Conservation (phyloP, 2,888 invertebrate genomes). For the Hyalella azteca region DNA sequence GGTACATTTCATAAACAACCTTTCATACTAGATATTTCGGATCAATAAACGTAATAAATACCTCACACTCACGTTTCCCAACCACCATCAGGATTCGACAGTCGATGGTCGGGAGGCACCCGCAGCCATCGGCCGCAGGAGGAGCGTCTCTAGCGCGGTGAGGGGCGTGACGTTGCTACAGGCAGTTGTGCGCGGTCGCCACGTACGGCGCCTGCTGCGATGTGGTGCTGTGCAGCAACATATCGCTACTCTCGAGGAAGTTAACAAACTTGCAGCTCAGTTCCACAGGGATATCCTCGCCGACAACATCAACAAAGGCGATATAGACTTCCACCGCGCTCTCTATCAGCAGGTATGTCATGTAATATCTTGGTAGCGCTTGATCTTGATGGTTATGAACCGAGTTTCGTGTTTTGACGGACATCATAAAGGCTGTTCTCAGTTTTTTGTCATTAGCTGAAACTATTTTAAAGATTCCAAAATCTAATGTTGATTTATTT, state of each 20-base stretch:
- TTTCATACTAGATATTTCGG: too few species aligned
- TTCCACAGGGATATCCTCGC: conserved; percentile 54
- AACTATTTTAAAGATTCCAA: too few species aligned
- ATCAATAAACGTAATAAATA: too few species aligned
- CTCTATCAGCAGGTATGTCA: conserved; percentile 55
- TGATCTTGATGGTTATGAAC: too few species aligned
- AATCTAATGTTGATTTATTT: too few species aligned
- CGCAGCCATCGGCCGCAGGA: not conserved
- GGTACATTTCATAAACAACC: too few species aligned
- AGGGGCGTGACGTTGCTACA: conserved; percentile 31
- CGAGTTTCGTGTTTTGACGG: too few species aligned
- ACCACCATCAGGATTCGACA: not conserved
- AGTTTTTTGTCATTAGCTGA: too few species aligned
- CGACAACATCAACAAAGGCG: conserved; percentile 55
- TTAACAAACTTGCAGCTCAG: conserved; percentile 53
- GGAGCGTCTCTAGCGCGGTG: not conserved
- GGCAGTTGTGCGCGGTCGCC: conserved; percentile 25
- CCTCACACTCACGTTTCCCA: not conserved
- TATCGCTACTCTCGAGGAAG: conserved; percentile 49
- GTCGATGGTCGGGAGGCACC: not conserved
- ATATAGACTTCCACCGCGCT: conserved; percentile 55
- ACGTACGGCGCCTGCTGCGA: conserved; percentile 39
- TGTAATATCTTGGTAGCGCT: too few species aligned
- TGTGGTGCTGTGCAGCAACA: conserved; percentile 50
- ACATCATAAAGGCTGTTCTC: too few species aligned